Conservation (phyloP, 1,140 invertebrate genomes). For the Aricia agestis region DNA sequence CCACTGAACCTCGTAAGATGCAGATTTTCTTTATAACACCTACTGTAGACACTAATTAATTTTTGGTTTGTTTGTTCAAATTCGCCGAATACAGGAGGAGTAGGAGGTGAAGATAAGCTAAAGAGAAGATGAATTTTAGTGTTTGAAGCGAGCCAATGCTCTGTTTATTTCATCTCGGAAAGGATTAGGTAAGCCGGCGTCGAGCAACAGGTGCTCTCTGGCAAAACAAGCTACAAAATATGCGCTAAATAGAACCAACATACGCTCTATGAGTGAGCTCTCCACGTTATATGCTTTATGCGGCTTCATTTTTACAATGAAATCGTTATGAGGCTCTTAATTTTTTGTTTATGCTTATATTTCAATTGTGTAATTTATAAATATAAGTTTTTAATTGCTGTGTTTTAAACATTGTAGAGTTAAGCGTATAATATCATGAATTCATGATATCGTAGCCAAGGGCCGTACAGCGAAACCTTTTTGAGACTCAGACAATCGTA, state of each 20-base stretch:
- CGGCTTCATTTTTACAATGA: neutral
- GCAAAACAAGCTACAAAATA: constrained; percentile 20
- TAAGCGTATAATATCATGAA: too few relatives aligned
- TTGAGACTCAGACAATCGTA: too few relatives aligned
- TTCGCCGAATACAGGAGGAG: neutral
- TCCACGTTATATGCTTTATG: neutral
- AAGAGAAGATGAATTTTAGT: constrained; percentile 6
- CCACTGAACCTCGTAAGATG: too few relatives aligned
- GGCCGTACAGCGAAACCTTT: too few relatives aligned
- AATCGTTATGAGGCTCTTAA: neutral
- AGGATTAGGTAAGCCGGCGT: constrained; percentile 17
- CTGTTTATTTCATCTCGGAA: constrained; percentile 22
- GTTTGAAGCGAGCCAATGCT: constrained; percentile 8
- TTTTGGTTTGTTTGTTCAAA: neutral
- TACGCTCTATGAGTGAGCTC: constrained; percentile 5
- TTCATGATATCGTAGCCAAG: too few relatives aligned
- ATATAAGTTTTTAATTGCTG: too few relatives aligned
- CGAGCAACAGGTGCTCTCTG: constrained; percentile 15
- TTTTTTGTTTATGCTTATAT: neutral
- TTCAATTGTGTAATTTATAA: neutral
- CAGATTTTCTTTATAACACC: too few relatives aligned
- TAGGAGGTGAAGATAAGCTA: neutral
- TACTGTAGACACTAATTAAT: too few relatives aligned
- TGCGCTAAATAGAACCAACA: constrained; percentile 13
- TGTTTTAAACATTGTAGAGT: too few relatives aligned